Evolutionary conservation across 2,888 invertebrate species (phyloP).

Genomic region (Serripes groenlandicus): DNA sequence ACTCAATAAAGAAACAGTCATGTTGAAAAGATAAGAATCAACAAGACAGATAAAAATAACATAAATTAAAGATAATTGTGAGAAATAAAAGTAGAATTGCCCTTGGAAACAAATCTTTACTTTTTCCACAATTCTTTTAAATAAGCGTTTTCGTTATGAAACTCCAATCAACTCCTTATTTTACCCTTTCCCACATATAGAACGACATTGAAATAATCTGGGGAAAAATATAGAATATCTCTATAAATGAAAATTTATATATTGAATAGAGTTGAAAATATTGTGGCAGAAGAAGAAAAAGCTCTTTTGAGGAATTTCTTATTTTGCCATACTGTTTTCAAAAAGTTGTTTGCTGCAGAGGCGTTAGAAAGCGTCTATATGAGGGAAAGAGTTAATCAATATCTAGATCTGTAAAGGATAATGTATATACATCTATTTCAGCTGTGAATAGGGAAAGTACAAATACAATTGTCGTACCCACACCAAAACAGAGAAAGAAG

Average conservation of each 20-base stretch:
- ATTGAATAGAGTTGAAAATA: neutral
- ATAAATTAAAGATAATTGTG: too few species aligned
- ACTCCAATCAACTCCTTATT: too few species aligned
- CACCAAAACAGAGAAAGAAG: constrained; percentile 74
- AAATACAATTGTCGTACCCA: neutral
- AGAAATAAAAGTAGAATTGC: too few species aligned
- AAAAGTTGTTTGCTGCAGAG: neutral
- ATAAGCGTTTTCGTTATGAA: too few species aligned
- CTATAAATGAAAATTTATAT: neutral
- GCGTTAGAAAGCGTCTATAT: neutral
- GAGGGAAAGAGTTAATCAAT: neutral
- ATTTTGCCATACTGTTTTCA: neutral
- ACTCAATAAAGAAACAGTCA: too few species aligned
- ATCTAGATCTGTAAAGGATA: neutral
- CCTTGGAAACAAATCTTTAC: too few species aligned
- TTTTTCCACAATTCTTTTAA: too few species aligned
- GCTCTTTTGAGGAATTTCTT: neutral
- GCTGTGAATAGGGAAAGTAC: constrained; percentile 1
- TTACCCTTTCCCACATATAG: too few species aligned
- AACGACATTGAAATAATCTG: too few species aligned
- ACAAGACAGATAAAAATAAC: too few species aligned
- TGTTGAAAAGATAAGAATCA: too few species aligned
- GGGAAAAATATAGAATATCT: too few species aligned
- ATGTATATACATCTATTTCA: neutral
- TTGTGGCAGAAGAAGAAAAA: neutral